Evolutionary conservation across 1,140 invertebrate species (phyloP).

Genomic region (Medauroidea extradentata): DNA sequence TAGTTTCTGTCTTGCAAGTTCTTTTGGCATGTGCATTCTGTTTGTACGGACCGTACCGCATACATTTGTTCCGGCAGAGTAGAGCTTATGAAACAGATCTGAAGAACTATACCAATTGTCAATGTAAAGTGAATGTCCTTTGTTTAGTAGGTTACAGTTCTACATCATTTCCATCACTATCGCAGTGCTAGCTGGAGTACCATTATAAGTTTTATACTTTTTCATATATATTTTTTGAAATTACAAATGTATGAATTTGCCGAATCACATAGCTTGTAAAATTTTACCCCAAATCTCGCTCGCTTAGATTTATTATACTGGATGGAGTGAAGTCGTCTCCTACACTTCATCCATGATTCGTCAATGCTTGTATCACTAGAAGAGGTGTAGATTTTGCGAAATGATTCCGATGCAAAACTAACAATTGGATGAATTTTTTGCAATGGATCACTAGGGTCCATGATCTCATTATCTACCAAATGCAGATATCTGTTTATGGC

Average conservation of each 20-base stretch:
- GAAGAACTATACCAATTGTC: constrained; percentile 15
- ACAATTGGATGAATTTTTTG: neutral
- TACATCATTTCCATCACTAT: neutral
- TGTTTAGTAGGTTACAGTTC: constrained; percentile 1
- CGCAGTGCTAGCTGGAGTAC: neutral
- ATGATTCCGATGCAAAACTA: neutral
- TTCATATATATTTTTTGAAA: neutral
- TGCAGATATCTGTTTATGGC: neutral
- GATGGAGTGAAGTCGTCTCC: neutral
- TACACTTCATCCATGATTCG: neutral
- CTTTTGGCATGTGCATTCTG: constrained; percentile 10
- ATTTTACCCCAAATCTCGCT: constrained; percentile 1
- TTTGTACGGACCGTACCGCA: constrained; percentile 8
- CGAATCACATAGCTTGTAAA: neutral
- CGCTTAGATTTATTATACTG: neutral
- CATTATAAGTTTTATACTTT: neutral
- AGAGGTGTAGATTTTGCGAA: neutral
- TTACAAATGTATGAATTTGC: neutral
- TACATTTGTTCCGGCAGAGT: constrained; percentile 5
- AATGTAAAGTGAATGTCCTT: constrained; percentile 8
- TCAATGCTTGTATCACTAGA: neutral
- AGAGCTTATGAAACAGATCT: neutral
- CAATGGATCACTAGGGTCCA: neutral
- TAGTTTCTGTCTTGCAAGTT: neutral
- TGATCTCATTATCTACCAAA: neutral